Evolutionary conservation across 1,140 invertebrate genomes (phyloP).

Genomic region (Bombus superbus): DNA sequence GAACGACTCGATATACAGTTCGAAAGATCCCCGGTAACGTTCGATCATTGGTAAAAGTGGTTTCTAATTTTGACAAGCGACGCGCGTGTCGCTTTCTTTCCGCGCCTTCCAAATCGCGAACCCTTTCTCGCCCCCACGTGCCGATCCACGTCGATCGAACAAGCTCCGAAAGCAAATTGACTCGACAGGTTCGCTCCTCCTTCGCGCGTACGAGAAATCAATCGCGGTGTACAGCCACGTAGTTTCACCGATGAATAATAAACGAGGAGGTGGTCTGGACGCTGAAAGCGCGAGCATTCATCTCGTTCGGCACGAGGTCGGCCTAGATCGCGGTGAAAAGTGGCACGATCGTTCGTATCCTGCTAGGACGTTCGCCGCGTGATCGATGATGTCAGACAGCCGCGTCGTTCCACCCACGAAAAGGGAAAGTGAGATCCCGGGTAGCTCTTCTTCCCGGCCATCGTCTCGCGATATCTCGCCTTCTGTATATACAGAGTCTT

Average conservation of each 20-base stretch:
- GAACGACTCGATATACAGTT: too few relatives aligned
- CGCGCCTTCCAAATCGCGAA: background rate
- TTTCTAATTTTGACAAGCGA: background rate
- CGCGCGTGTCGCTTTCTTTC: background rate
- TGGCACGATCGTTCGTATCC: constrained; percentile 46
- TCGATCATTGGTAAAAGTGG: background rate
- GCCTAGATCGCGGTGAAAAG: constrained; percentile 36
- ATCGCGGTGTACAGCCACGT: constrained; percentile 14
- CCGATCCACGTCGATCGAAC: background rate
- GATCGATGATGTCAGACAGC: constrained; percentile 61
- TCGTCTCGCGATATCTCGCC: background rate
- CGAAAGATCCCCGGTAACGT: too few relatives aligned
- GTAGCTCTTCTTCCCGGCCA: constrained; percentile 41
- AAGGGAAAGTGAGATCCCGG: constrained; percentile 65
- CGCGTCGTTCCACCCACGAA: constrained; percentile 61
- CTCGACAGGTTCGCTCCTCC: too few relatives aligned
- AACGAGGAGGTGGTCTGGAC: background rate
- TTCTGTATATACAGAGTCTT: background rate
- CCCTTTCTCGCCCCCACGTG: background rate
- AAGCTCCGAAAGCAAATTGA: constrained; percentile 13
- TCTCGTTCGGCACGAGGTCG: background rate
- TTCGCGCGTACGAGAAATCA: constrained; percentile 28
- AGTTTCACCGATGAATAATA: constrained; percentile 37
- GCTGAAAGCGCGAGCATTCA: background rate
- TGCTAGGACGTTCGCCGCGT: constrained; percentile 34